Conservation (phyloP, 1,140 invertebrate genomes). For the Papilio machaon region DNA sequence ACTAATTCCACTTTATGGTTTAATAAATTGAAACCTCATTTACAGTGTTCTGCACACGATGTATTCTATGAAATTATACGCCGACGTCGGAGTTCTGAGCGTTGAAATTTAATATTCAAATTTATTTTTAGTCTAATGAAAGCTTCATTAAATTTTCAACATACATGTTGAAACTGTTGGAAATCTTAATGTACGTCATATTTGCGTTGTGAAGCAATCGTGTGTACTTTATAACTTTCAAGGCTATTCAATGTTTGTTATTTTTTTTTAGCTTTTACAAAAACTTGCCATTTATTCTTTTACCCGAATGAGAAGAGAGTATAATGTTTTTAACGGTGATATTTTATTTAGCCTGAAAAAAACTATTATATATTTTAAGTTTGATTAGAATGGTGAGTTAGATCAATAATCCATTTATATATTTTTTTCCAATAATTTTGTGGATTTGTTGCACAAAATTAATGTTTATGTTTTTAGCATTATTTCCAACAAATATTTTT, state of each 20-base stretch:
- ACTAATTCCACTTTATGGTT: conserved; percentile 10
- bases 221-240: neutral
- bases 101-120: conserved; percentile 24
- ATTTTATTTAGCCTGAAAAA: no score
- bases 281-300: no score
- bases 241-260: conserved; percentile 1
- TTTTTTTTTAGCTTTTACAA: no score
- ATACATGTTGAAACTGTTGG: conserved; percentile 8
- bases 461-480: neutral
- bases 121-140: conserved; percentile 26
- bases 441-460: neutral
- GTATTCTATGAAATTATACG: conserved; percentile 17
- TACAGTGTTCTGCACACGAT: neutral
- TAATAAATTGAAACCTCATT: conserved; percentile 27
- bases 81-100: conserved; percentile 12
- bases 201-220: neutral
- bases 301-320: no score
- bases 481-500: neutral
- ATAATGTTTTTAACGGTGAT: no score
- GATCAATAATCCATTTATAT: no score
- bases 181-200: conserved; percentile 3
- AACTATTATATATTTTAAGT: no score
- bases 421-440: no score
- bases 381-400: no score
- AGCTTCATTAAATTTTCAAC: conserved; percentile 19